Evolutionary conservation across 2,797 vertebrate genomes (phyloP).

Genomic region (Epinephelus malabaricus): DNA sequence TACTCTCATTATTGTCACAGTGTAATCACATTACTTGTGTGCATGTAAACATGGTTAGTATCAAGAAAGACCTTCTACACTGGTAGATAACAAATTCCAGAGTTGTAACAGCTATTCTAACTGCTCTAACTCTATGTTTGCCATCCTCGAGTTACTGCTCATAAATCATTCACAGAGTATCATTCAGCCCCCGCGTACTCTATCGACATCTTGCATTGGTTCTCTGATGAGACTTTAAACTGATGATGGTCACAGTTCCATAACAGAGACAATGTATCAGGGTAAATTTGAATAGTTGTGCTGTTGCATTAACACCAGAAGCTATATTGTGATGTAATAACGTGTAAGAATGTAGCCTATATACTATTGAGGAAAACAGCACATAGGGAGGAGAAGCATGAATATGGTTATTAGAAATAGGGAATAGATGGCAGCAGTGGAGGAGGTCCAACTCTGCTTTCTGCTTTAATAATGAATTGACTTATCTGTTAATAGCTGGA

Average conservation of each 20-base stretch:
- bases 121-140: slow-evolving; percentile 38
- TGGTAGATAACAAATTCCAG: neutral
- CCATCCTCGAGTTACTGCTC: slow-evolving; percentile 34
- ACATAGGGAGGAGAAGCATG: neutral
- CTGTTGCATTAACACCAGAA: neutral
- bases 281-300: neutral
- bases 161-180: slow-evolving; percentile 62
- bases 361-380: neutral
- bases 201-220: slow-evolving; percentile 35
- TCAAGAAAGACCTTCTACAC: neutral
- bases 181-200: slow-evolving; percentile 38
- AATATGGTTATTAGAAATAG: slow-evolving; percentile 25
- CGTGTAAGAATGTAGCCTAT: neutral
- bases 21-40: neutral
- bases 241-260: slow-evolving; percentile 4
- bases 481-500: slow-evolving; percentile 24
- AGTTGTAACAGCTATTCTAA: slow-evolving; percentile 16
- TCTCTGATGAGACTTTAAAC: slow-evolving; percentile 27
- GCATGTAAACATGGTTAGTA: neutral
- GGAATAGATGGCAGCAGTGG: neutral
- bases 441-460: slow-evolving; percentile 9
- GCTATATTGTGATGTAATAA: neutral
- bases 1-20: neutral
- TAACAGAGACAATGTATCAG: slow-evolving; percentile 9
- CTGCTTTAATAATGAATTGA: slow-evolving; percentile 39